phyloP scores from a whole-genome alignment of 2,888 invertebrate genomes.

The Acleris literana region DNA sequence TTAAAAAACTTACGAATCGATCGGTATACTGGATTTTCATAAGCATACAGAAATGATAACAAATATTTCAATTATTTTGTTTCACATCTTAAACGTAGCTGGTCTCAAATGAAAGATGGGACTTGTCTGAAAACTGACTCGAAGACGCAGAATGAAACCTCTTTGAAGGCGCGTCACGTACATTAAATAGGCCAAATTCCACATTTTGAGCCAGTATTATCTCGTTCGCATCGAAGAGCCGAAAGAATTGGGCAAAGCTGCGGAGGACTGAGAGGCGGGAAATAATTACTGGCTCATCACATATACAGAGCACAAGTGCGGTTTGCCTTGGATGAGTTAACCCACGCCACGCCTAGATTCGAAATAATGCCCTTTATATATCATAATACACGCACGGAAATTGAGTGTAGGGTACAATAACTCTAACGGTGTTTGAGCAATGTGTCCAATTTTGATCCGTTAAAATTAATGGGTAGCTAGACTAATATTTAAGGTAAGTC shows the following conservation, averaged over 20 bases:
- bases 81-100: too few species aligned
- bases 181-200: background rate
- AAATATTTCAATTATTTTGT: too few species aligned
- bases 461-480: too few species aligned
- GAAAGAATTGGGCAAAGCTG: slow-evolving; percentile 14
- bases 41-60: too few species aligned
- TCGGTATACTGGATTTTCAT: too few species aligned
- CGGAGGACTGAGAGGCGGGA: slow-evolving; percentile 20
- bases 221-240: slow-evolving; percentile 11
- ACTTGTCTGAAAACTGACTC: background rate
- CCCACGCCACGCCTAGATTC: slow-evolving; percentile 12
- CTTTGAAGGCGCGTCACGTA: background rate
- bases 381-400: background rate
- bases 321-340: slow-evolving; percentile 20
- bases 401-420: too few species aligned
- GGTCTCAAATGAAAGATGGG: too few species aligned
- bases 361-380: slow-evolving; percentile 23
- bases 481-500: too few species aligned
- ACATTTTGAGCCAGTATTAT: slow-evolving; percentile 7
- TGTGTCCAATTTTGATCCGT: too few species aligned
- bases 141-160: background rate
- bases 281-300: slow-evolving; percentile 21
- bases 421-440: too few species aligned
- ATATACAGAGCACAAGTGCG: background rate
- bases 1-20: too few species aligned